Base-by-base conservation (phyloP, 2,113 vertebrate genomes). In the Lanius ludovicianus region DNA sequence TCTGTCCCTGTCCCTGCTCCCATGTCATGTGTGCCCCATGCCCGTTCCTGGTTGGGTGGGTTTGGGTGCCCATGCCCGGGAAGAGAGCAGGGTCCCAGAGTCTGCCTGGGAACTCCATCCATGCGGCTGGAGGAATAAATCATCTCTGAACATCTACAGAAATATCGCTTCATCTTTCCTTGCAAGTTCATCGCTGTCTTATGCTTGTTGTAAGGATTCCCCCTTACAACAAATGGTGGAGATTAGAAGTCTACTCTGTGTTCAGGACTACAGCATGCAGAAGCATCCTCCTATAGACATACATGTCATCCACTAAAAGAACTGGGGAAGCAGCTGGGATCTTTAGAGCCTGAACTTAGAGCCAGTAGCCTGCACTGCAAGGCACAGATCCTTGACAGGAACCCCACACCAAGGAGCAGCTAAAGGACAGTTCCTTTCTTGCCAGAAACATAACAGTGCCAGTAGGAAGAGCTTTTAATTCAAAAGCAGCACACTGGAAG, bases 401-500 rank as follows among this genome's bases (percentile, higher is more conserved):
- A 22, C 31, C 37, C 53, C 8, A 4, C 67, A 69, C 15, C 16
- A 52, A 82, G 46, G 31, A 91, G 44, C 37, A 68, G 79, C 49
- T 84, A 27, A 28, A 74, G 39, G 13, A 89, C 70, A 68, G 33
- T 42, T 93, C 47, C 50, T 94, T 63, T 70, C 69, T 74, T 39
- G 65, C 47, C 81, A 75, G 69, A 49, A 81, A 84, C 11, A 0
- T 15, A 74, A 46, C 71, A 81, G 59, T 18, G 83, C 23, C 88
- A 77, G 42, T 39, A 77, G 59, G 68, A 86, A 77, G 50, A 86
- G 59, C 76, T 75, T 47, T 70, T 28, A 65, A 93, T 87, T 80
- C 86, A 92, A 84, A 95, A 89, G 68, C 93, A 92, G 86, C 64
- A 92, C 59, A 55, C 52, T 93, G 83, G 64, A 93, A 95, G 73